A percentile compares a stretch with the other conserved stretches of the same genome.
Evolutionary conservation across 2,113 vertebrate species (phyloP).

Genomic region (Ictalurus furcatus): DNA sequence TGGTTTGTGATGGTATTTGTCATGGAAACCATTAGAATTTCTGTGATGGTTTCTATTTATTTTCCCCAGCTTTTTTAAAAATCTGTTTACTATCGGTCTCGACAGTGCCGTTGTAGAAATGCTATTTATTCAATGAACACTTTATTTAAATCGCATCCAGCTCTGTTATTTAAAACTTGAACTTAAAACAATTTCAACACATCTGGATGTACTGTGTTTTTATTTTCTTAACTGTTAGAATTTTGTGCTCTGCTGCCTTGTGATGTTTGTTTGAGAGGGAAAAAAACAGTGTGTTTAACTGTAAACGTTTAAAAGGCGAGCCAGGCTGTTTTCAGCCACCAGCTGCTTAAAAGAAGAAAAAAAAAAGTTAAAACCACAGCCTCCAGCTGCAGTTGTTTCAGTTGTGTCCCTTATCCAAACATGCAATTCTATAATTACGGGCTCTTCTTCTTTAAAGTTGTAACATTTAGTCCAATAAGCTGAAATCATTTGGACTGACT

Average conservation of each 20-base stretch:
- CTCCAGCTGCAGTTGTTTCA: slow-evolving; percentile 22
- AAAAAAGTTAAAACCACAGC: slow-evolving; percentile 5
- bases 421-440: slow-evolving; percentile 1
- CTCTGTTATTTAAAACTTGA: not conserved
- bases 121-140: not conserved
- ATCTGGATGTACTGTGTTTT: not conserved
- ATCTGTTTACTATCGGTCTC: not conserved
- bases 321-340: not conserved
- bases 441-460: not conserved
- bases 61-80: not conserved
- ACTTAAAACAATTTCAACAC: not conserved
- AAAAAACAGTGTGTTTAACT: not conserved
- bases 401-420: not conserved
- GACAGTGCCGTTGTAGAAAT: not conserved
- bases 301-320: not conserved
- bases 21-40: no score
- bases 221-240: not conserved
- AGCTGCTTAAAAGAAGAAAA: not conserved
- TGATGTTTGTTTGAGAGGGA: not conserved
- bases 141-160: not conserved
- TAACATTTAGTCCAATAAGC: not conserved
- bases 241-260: not conserved
- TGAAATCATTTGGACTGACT: not conserved
- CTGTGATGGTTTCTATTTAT: no score
- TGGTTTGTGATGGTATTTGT: no score